Evolutionary conservation across 2,113 vertebrate genomes (phyloP), one percentile per base, ranked within the genome.

Genomic region (Larimichthys crocea): DNA sequence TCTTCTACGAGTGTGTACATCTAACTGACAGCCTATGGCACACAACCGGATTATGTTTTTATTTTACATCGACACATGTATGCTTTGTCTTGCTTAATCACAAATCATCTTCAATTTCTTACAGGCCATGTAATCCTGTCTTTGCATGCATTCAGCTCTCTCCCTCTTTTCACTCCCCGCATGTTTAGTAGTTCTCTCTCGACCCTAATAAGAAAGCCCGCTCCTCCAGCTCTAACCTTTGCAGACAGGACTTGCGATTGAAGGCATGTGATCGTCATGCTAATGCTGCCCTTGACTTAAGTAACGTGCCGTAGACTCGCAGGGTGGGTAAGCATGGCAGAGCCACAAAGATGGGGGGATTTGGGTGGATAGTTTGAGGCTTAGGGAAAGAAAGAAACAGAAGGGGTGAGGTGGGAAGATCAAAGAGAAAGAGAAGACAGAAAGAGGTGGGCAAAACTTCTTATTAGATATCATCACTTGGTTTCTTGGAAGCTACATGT

Each of bases 221-320:
- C 74, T 79, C 69, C 82, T 84, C 66, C 76, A 55, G 65, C 79
- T 71, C 71, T 65, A 69, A 64, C 85, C 86, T 88, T 72, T 72
- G 86, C 82, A 63, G 88, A 87, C 83, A 66, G 68, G 82, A 80
- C 86, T 78, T 71, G 76, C 35, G 84, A 90, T 86, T 44, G 85
- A 78, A 67, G 77, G 84, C 88, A 40, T 91, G 90, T 91, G 92
- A 92, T 93, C 87, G 67, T 81, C 92, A 93, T 93, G 87, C 84
- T 90, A 93, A 93, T 94, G 86, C 69, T 22, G 80, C 83, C 90
- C 91, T 94, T 92, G 92, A 89, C 88, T 92, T 87, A 89, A 92
- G 90, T 78, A 90, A 88, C 72, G 88, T 78, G 53, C 74, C 46
- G 22, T 22, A 75, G 74, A 78, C 86, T 80, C 1, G n/a, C 62